A percentile compares a stretch with the other conserved stretches of the same genome.
phyloP scores from a whole-genome alignment of 2,797 vertebrate genomes.

The Micromesistius poutassou region DNA sequence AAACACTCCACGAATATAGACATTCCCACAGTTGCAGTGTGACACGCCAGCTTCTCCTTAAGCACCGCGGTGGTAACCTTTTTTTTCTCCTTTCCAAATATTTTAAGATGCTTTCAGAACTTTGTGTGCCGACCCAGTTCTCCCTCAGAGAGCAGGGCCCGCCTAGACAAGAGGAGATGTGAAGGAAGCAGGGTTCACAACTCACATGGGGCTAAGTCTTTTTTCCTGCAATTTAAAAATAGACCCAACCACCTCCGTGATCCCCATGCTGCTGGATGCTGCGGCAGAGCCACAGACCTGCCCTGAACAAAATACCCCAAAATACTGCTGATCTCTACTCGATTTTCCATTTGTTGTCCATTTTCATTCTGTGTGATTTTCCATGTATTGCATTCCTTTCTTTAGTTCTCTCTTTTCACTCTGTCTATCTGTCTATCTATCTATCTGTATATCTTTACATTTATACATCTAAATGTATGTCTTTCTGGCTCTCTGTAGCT shows the following conservation, averaged over 20 bases:
- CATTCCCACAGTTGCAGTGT: background rate
- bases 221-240: conserved; percentile 36
- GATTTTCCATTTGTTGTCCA: background rate
- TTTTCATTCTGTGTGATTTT: background rate
- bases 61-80: background rate
- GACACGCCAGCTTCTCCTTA: background rate
- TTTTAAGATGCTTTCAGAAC: conserved; percentile 27
- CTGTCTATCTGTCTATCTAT: background rate
- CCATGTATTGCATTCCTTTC: background rate
- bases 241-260: conserved; percentile 25
- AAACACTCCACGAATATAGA: background rate
- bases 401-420: background rate
- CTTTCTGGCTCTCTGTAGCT: background rate
- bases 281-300: conserved; percentile 44
- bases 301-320: conserved; percentile 19
- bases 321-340: background rate
- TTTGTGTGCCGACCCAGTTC: conserved; percentile 15
- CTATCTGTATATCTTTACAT: background rate
- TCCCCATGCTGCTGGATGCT: conserved; percentile 22
- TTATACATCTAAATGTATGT: background rate
- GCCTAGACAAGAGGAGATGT: conserved; percentile 39
- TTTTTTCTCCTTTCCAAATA: background rate
- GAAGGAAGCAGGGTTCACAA: conserved; percentile 44
- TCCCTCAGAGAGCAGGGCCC: conserved; percentile 26
- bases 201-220: conserved; percentile 39